Conservation (phyloP, 2,888 invertebrate genomes). For the Chaitophorus viminalis region DNA sequence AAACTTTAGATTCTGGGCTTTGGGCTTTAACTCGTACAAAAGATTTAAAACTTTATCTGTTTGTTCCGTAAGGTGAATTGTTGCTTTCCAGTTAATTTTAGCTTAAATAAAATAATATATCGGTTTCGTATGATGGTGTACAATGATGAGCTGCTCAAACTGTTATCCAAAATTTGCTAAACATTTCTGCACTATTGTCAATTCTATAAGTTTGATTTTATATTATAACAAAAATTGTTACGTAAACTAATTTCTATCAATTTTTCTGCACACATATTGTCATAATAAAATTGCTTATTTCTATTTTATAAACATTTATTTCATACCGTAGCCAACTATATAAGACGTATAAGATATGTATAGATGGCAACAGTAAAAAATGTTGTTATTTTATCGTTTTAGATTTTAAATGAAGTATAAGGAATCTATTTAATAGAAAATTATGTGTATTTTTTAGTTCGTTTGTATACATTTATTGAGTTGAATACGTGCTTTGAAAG, state of each 20-base stretch:
- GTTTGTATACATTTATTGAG: background rate
- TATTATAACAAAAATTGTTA: background rate
- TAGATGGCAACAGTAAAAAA: background rate
- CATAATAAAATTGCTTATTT: too few species aligned
- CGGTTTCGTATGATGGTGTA: background rate
- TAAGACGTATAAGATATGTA: background rate
- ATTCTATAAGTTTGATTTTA: background rate
- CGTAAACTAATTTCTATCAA: background rate
- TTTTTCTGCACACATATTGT: background rate
- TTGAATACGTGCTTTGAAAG: background rate
- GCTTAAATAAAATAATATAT: constrained; percentile 35
- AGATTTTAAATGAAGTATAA: too few species aligned
- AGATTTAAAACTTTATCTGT: constrained; percentile 50
- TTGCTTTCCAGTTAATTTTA: constrained; percentile 56
- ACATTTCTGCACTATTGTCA: background rate
- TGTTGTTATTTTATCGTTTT: background rate
- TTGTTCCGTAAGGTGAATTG: constrained; percentile 26
- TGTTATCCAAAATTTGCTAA: background rate
- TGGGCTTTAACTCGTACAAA: constrained; percentile 27
- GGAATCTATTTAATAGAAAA: background rate
- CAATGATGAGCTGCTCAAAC: background rate
- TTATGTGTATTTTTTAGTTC: background rate
- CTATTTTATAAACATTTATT: too few species aligned
- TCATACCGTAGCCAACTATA: background rate
- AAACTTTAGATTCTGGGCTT: constrained; percentile 43